Evolutionary conservation across 1,140 invertebrate genomes (phyloP).

Genomic region (Cherax destructor): DNA sequence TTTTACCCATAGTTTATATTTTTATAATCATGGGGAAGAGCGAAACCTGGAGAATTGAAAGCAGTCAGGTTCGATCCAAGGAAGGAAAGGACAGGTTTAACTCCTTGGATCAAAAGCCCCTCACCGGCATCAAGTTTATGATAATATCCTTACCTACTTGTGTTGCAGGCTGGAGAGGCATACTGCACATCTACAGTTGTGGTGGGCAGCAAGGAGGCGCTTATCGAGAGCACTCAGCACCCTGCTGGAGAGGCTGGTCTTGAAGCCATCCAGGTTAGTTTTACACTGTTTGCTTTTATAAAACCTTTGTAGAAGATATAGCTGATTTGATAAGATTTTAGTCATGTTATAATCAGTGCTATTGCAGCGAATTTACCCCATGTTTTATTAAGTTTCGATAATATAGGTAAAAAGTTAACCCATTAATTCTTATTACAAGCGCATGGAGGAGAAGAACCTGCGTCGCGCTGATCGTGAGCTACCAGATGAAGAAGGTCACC

Average conservation of each 20-base stretch:
- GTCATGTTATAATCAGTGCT: too few relatives aligned
- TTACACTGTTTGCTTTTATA: too few relatives aligned
- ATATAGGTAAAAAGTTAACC: too few relatives aligned
- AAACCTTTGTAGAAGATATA: too few relatives aligned
- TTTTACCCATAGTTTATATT: not conserved
- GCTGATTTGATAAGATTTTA: too few relatives aligned
- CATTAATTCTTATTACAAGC: slow-evolving; percentile 23
- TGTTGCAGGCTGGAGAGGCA: slow-evolving; percentile 83
- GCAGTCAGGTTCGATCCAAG: too few relatives aligned
- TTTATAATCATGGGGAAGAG: not conserved
- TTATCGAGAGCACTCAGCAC: slow-evolving; percentile 93
- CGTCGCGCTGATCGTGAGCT: slow-evolving; percentile 79
- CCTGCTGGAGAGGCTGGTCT: slow-evolving; percentile 93
- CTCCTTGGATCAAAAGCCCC: too few relatives aligned
- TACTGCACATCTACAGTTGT: slow-evolving; percentile 92
- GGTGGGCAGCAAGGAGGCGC: slow-evolving; percentile 81
- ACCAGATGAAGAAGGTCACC: slow-evolving; percentile 83
- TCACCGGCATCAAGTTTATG: not conserved
- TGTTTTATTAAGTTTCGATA: too few relatives aligned
- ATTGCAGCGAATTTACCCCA: too few relatives aligned
- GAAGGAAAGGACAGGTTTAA: too few relatives aligned
- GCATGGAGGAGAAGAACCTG: slow-evolving; percentile 90
- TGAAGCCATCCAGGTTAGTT: slow-evolving; percentile 87
- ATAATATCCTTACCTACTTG: not conserved
- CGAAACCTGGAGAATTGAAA: too few relatives aligned